Conservation (phyloP, 35 echinoderm and acorn worm genomes). For the Lytechinus pictus region DNA sequence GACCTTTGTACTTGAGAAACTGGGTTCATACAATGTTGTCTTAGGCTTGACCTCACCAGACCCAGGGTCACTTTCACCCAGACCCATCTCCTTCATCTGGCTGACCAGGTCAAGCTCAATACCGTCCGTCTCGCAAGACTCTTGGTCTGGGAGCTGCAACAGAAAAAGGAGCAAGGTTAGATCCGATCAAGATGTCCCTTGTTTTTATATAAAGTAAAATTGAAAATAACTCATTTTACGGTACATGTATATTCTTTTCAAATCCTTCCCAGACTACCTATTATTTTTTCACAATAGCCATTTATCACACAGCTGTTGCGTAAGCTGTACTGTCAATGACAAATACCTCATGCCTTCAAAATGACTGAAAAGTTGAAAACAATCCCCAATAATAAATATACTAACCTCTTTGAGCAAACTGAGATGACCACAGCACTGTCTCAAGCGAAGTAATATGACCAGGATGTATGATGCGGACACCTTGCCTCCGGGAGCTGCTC, state of each 20-base stretch:
- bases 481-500: constrained; percentile 52
- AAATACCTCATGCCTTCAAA: too few species aligned
- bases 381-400: neutral
- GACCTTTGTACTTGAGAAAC: constrained; percentile 10
- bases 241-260: too few species aligned
- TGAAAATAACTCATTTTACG: too few species aligned
- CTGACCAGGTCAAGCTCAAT: constrained; percentile 89
- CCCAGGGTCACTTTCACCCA: neutral
- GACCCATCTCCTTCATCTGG: constrained; percentile 90
- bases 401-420: constrained; percentile 90
- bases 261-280: too few species aligned
- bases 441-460: constrained; percentile 81
- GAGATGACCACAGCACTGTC: constrained; percentile 94
- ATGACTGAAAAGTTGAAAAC: too few species aligned
- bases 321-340: too few species aligned
- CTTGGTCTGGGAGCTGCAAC: constrained; percentile 68
- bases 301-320: too few species aligned
- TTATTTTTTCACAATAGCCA: too few species aligned
- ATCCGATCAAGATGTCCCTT: neutral
- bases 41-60: neutral
- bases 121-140: constrained; percentile 74
- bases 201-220: too few species aligned
- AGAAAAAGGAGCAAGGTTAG: neutral
- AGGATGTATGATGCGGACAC: constrained; percentile 74
- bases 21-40: neutral